These are phyloP conservation scores for Lepeophtheirus salmonis DNA, from an alignment of 1,140 invertebrate species.

Conservation along the genomic window DNA sequence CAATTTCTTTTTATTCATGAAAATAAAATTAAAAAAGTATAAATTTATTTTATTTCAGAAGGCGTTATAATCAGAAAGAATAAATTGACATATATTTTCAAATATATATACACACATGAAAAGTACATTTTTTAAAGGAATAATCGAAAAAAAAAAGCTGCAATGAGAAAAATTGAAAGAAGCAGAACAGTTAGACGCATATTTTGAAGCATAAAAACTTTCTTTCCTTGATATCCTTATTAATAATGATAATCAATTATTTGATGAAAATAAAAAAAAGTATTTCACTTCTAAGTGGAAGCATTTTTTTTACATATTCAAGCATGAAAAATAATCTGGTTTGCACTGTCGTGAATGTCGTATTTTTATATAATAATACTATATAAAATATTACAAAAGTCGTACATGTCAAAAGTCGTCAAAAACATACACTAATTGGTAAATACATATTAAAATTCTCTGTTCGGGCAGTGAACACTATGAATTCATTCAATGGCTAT, in stretches of 20 bases:
- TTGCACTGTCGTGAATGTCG: neutral
- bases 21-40: conserved; percentile 1
- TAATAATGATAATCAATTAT: neutral
- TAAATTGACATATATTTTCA: neutral
- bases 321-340: neutral
- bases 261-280: neutral
- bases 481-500: neutral
- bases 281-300: too few species aligned
- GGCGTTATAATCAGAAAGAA: neutral
- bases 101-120: neutral
- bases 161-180: neutral
- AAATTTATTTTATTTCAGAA: too few species aligned
- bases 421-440: neutral
- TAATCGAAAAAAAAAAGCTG: neutral
- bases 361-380: neutral
- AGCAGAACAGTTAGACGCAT: neutral
- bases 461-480: neutral
- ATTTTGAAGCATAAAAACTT: neutral
- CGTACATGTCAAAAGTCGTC: neutral
- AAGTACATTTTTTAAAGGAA: neutral
- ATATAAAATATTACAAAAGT: neutral
- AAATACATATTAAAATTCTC: neutral
- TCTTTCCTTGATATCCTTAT: too few species aligned
- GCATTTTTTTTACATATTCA: neutral
- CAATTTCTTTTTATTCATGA: neutral